phyloP scores from a whole-genome alignment of 2,113 vertebrate species.

The Syrmaticus mikado region DNA sequence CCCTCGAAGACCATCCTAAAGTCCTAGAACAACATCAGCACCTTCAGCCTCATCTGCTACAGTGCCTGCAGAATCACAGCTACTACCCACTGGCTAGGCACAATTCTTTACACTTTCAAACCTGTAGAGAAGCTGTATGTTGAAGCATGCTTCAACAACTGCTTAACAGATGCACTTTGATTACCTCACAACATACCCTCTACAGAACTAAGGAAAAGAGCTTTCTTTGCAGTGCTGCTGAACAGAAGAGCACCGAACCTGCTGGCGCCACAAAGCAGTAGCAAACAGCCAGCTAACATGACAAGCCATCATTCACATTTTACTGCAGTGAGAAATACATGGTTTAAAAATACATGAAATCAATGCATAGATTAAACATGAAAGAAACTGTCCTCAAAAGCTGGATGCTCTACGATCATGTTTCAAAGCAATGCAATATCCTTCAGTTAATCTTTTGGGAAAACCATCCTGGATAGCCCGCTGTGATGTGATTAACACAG shows the following conservation, averaged over 20 bases:
- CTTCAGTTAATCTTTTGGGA: constrained; percentile 41
- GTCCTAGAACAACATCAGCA: background rate
- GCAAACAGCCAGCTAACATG: background rate
- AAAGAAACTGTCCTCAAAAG: background rate
- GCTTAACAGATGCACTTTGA: background rate
- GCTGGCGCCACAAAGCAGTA: background rate
- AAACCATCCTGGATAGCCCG: constrained; percentile 4
- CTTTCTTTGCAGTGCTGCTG: background rate
- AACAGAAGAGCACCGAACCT: background rate
- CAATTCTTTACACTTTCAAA: background rate
- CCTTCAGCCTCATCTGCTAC: background rate
- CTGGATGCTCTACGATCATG: background rate
- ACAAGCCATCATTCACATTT: background rate
- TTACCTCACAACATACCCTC: background rate
- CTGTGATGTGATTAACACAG: background rate
- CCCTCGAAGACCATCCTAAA: rapidly evolving
- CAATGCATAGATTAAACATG: background rate
- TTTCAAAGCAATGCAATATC: constrained; percentile 27
- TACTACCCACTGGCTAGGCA: background rate
- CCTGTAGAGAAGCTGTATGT: background rate
- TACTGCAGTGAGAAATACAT: background rate
- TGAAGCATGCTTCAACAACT: background rate
- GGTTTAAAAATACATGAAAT: constrained; percentile 8
- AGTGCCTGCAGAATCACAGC: background rate
- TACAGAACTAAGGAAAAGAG: background rate